These are phyloP conservation scores for Zosterops hypoxanthus DNA, from an alignment of 2,113 vertebrate species.

Conservation along the genomic window DNA sequence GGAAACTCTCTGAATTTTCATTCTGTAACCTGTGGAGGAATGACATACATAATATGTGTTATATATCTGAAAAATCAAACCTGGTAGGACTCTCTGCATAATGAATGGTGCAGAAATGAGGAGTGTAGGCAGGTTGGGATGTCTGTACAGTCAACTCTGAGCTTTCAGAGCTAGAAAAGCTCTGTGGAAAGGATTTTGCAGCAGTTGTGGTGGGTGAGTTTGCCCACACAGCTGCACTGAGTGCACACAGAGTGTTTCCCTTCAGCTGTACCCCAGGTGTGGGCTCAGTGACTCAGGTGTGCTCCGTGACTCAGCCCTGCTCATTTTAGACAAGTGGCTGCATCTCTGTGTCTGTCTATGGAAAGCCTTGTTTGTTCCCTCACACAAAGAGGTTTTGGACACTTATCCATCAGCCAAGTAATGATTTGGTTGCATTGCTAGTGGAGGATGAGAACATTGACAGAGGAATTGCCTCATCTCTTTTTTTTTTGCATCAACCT, in stretches of 20 bases:
- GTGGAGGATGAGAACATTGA: not conserved
- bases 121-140: not conserved
- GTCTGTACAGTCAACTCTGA: not conserved
- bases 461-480: not conserved
- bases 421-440: not conserved
- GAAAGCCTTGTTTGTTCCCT: not conserved
- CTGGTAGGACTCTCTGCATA: not conserved
- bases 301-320: not conserved
- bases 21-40: not conserved
- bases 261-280: not conserved
- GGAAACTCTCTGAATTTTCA: not conserved
- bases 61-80: not conserved
- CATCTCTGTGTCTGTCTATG: not conserved
- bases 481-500: not conserved
- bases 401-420: not conserved
- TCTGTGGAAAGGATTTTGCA: not conserved
- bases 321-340: not conserved
- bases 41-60: fast-evolving
- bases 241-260: not conserved
- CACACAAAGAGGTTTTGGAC: not conserved
- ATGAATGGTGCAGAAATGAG: not conserved
- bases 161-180: not conserved
- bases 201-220: not conserved
- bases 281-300: not conserved
- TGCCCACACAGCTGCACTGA: not conserved